Evolutionary conservation across 2,113 vertebrate genomes (phyloP).

Genomic region (Stigmatopora argus): DNA sequence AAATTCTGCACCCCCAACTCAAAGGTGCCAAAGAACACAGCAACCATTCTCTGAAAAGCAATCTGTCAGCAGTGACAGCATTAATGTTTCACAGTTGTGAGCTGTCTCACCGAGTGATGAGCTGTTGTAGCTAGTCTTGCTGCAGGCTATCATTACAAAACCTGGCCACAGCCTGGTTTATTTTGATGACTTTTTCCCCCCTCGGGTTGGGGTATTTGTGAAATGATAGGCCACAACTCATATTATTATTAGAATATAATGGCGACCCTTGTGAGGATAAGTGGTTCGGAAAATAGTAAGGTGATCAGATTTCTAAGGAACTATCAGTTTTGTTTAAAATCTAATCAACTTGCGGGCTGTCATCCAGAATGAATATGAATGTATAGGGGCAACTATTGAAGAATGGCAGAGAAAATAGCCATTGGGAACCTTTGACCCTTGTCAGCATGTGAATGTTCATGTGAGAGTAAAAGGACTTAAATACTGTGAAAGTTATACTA

Average conservation of each 20-base stretch:
- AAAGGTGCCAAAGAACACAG: conserved; percentile 48
- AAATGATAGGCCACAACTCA: conserved; percentile 15
- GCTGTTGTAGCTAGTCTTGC: conserved; percentile 37
- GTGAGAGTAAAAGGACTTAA: not conserved
- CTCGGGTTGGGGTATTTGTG: conserved; percentile 32
- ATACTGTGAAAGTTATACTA: not conserved
- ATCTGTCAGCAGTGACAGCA: conserved; percentile 36
- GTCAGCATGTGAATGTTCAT: not conserved
- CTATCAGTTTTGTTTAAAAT: not conserved
- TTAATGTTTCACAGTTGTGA: conserved; percentile 12
- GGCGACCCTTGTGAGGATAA: too few species aligned
- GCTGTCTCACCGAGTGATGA: conserved; percentile 25
- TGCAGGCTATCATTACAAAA: conserved; percentile 44
- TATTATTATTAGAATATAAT: not conserved
- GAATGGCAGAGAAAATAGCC: not conserved
- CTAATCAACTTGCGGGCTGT: not conserved
- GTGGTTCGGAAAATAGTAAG: too few species aligned
- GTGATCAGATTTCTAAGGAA: not conserved
- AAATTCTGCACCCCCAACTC: conserved; percentile 26
- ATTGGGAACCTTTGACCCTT: not conserved
- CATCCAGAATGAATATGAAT: not conserved
- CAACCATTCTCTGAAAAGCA: conserved; percentile 23
- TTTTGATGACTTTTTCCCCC: conserved; percentile 34
- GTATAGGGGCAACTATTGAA: not conserved
- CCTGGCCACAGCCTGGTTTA: conserved; percentile 10